Conservation (phyloP, 1,140 invertebrate genomes). For the Cotesia typhae region DNA sequence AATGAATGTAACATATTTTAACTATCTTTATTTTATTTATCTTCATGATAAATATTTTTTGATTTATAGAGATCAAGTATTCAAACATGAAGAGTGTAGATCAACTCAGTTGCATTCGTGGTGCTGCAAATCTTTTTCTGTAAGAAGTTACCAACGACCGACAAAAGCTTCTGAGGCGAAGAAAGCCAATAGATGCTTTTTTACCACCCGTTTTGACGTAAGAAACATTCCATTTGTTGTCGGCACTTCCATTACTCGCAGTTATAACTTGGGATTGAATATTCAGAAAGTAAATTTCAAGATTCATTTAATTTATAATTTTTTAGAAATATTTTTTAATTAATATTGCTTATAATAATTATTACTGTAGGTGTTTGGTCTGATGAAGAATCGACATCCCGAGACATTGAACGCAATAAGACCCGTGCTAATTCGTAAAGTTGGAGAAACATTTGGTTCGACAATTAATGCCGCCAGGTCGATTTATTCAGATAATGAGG, state of each 20-base stretch:
- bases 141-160: slow-evolving; percentile 63
- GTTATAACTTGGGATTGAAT: slow-evolving; percentile 69
- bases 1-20: too few species aligned
- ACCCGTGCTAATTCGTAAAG: slow-evolving; percentile 25
- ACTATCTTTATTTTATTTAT: neutral
- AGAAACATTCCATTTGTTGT: slow-evolving; percentile 68
- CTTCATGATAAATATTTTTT: too few species aligned
- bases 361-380: slow-evolving; percentile 9
- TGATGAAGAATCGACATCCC: slow-evolving; percentile 20
- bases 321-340: slow-evolving; percentile 25
- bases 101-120: slow-evolving; percentile 2
- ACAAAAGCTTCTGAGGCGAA: slow-evolving; percentile 67
- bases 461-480: too few species aligned
- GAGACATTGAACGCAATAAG: neutral
- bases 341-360: neutral
- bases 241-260: slow-evolving; percentile 65
- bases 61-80: neutral
- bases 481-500: neutral
- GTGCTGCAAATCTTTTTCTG: slow-evolving; percentile 41
- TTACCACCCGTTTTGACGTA: slow-evolving; percentile 60
- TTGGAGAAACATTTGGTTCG: neutral
- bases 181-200: slow-evolving; percentile 61
- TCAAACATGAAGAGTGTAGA: slow-evolving; percentile 11
- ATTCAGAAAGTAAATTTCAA: slow-evolving; percentile 63
- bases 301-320: neutral